These are phyloP conservation scores for Dromiciops gliroides DNA, from an alignment of 2,113 vertebrate species.

Conservation along the genomic window DNA sequence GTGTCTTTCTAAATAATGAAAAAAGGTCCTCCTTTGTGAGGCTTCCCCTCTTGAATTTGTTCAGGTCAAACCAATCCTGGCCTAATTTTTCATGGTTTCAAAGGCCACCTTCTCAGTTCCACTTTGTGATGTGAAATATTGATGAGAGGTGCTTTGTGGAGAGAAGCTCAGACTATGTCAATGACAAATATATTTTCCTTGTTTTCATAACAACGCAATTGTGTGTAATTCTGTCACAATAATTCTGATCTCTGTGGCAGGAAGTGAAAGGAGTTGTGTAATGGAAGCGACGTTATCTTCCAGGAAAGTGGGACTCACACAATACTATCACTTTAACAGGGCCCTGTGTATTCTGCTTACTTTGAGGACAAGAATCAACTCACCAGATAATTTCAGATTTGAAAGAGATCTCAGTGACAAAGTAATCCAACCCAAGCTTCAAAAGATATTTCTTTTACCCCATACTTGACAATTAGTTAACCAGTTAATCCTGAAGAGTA, in stretches of 20 bases:
- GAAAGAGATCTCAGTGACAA: background rate
- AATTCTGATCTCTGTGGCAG: background rate
- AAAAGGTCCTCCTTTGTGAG: conserved; percentile 51
- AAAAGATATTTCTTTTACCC: background rate
- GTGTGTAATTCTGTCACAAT: background rate
- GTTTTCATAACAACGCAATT: background rate
- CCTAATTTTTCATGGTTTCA: conserved; percentile 56
- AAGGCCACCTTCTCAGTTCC: conserved; percentile 30
- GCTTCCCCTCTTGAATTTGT: conserved; percentile 37
- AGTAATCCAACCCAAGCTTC: background rate
- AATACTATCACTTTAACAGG: background rate
- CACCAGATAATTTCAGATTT: background rate
- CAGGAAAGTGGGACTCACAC: background rate
- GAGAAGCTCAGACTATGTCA: background rate
- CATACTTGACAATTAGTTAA: background rate
- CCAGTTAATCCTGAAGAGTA: background rate
- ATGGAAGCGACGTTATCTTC: background rate
- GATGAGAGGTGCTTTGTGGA: background rate
- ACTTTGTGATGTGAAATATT: conserved; percentile 58
- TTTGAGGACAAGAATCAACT: background rate
- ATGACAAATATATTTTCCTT: background rate
- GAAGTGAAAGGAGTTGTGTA: background rate
- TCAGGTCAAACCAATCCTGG: conserved; percentile 62
- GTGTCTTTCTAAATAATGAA: conserved; percentile 60
- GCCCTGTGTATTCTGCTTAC: background rate